Conservation (phyloP, 2,113 vertebrate genomes). For the Micronycteris hirsuta region DNA sequence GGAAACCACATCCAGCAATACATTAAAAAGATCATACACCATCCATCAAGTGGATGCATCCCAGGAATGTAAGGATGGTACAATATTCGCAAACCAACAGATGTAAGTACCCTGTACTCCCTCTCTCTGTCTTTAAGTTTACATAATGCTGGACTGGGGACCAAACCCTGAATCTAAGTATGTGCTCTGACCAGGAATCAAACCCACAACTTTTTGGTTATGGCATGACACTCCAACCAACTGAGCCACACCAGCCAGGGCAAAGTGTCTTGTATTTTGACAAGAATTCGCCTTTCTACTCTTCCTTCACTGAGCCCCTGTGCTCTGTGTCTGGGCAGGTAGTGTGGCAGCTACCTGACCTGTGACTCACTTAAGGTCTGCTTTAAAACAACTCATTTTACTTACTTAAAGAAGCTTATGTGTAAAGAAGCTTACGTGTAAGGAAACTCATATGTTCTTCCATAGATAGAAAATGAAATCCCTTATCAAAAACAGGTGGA, state of each 20-base stretch:
- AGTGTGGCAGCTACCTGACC: not conserved
- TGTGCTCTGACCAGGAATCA: too few relatives aligned
- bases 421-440: not conserved
- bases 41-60: too few relatives aligned
- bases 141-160: not conserved
- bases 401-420: not conserved
- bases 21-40: too few relatives aligned
- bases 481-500: not conserved
- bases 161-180: too few relatives aligned
- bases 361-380: not conserved
- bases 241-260: too few relatives aligned
- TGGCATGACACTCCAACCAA: too few relatives aligned
- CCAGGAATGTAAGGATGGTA: too few relatives aligned
- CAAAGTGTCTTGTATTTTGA: not conserved
- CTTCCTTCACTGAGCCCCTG: not conserved
- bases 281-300: not conserved
- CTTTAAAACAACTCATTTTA: not conserved
- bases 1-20: too few relatives aligned
- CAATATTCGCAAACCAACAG: too few relatives aligned
- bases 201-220: too few relatives aligned
- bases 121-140: not conserved
- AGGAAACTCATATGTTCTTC: not conserved
- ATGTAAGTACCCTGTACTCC: too few relatives aligned
- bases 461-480: not conserved
- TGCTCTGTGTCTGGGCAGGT: not conserved